phyloP scores from a whole-genome alignment of 2,888 invertebrate genomes.

The Pollenia labialis region DNA sequence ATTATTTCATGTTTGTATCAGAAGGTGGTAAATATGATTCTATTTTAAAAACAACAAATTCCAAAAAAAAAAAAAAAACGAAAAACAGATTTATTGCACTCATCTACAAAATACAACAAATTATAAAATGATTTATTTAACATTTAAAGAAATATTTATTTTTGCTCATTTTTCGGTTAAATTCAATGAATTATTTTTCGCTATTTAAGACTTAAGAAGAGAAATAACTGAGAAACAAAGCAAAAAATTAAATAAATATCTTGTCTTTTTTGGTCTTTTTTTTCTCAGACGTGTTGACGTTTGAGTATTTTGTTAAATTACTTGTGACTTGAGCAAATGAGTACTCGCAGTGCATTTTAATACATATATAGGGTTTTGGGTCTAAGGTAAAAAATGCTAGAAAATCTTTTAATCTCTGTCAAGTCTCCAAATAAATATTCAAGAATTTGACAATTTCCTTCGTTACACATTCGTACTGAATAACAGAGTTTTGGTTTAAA shows the following conservation, averaged over 20 bases:
- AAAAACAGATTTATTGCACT: conserved; percentile 52
- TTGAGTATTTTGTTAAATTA: conserved; percentile 4
- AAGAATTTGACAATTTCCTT: too few species aligned
- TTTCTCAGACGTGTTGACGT: conserved; percentile 30
- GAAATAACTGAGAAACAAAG: background rate
- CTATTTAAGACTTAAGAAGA: conserved; percentile 23
- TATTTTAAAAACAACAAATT: conserved; percentile 6
- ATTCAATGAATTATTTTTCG: conserved; percentile 27
- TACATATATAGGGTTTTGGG: background rate
- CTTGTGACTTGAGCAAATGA: background rate
- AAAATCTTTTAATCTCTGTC: too few species aligned
- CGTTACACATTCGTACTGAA: too few species aligned
- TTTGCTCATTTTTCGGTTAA: conserved; percentile 28
- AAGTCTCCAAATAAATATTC: too few species aligned
- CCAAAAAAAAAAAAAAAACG: conserved; percentile 4
- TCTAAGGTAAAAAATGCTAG: too few species aligned
- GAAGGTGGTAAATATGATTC: conserved; percentile 53
- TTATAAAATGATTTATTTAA: conserved; percentile 56
- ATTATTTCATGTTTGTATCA: conserved; percentile 47
- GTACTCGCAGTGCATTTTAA: background rate
- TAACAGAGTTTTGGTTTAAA: too few species aligned
- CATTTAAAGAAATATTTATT: conserved; percentile 35
- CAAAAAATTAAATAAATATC: conserved; percentile 4
- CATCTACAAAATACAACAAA: conserved; percentile 50
- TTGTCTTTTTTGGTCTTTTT: background rate